A percentile compares a stretch with the other conserved stretches of the same genome.
Conservation (phyloP, 2,888 invertebrate genomes). For the Platycheirus albimanus region DNA sequence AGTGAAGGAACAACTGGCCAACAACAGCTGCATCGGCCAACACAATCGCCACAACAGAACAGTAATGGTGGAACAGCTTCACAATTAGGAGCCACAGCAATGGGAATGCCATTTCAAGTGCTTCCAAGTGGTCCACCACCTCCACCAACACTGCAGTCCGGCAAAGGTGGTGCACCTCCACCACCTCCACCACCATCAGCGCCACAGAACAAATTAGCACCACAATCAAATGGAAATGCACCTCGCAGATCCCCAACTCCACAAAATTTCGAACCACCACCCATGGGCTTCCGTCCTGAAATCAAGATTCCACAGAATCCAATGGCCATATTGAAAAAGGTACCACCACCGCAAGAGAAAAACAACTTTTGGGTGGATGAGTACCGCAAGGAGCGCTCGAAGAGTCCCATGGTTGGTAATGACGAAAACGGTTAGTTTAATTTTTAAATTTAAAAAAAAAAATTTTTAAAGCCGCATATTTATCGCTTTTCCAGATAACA, state of each 20-base stretch:
- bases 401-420: conserved; percentile 81
- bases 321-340: conserved; percentile 87
- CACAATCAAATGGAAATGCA: conserved; percentile 83
- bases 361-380: conserved; percentile 85
- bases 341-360: conserved; percentile 87
- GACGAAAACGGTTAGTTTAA: conserved; percentile 69
- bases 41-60: conserved; percentile 82
- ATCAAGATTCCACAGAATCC: conserved; percentile 90
- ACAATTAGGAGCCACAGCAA: conserved; percentile 85
- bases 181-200: conserved; percentile 84
- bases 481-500: too few relatives aligned
- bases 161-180: conserved; percentile 77
- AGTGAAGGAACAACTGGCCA: conserved; percentile 87
- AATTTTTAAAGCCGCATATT: too few relatives aligned
- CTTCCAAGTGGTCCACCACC: conserved; percentile 83
- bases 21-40: conserved; percentile 83
- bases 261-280: conserved; percentile 83
- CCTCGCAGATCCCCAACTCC: conserved; percentile 83
- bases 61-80: conserved; percentile 76
- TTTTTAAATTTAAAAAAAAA: too few relatives aligned
- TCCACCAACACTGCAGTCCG: conserved; percentile 78
- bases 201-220: conserved; percentile 78
- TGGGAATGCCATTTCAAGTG: conserved; percentile 87
- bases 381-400: conserved; percentile 83
- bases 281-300: conserved; percentile 87